phyloP scores from a whole-genome alignment of 2,888 invertebrate genomes.

The Cotesia congregata region DNA sequence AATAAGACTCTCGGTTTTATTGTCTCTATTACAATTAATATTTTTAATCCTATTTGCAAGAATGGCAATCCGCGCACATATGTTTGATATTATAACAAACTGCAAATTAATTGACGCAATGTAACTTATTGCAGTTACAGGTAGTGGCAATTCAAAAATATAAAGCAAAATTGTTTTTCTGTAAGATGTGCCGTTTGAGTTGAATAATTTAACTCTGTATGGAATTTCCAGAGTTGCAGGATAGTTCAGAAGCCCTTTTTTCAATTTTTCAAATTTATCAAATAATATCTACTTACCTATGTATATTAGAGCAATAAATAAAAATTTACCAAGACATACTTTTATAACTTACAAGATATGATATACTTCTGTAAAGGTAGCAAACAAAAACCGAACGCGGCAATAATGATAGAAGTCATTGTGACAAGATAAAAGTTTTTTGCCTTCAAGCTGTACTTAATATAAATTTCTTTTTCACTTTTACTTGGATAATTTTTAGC shows the following conservation, averaged over 20 bases:
- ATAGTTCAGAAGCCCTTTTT: constrained; percentile 12
- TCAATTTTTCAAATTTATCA: background rate
- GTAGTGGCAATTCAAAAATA: constrained; percentile 17
- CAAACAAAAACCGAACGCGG: constrained; percentile 32
- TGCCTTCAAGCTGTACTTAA: constrained; percentile 41
- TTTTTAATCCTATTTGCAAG: constrained; percentile 32
- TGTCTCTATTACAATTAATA: background rate
- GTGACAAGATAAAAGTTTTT: constrained; percentile 34
- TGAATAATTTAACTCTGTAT: constrained; percentile 7
- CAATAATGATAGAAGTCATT: constrained; percentile 28
- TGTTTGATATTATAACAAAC: constrained; percentile 38
- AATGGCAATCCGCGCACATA: constrained; percentile 42
- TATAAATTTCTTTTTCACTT: constrained; percentile 44
- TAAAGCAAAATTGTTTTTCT: constrained; percentile 1
- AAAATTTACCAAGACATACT: too few relatives aligned
- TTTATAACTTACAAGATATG: constrained; percentile 30
- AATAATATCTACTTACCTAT: background rate
- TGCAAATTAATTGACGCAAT: constrained; percentile 35
- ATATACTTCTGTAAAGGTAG: constrained; percentile 41
- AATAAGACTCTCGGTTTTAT: constrained; percentile 17
- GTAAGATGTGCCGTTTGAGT: background rate
- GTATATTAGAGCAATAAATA: too few relatives aligned
- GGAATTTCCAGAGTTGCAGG: constrained; percentile 6
- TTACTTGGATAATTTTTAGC: constrained; percentile 22
- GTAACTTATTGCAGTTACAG: background rate